Percentiles rank a stretch among this genome's conserved stretches.
Evolutionary conservation across 2,113 vertebrate species (phyloP).

Genomic region (Spizaetus ornatus): DNA sequence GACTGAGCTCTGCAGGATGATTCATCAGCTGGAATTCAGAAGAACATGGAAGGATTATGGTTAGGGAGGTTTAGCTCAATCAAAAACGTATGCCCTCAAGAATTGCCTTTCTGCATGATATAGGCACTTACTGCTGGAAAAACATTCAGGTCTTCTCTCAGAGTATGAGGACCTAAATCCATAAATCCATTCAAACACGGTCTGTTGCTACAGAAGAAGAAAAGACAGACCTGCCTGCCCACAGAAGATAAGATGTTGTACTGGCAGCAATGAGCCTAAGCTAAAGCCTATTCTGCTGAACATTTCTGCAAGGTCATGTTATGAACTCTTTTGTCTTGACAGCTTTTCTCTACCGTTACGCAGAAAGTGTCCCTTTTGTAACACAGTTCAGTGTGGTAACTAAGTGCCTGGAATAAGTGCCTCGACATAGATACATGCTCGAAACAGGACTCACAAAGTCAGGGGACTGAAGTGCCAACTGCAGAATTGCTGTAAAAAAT

Average conservation of each 20-base stretch:
- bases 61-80: background rate
- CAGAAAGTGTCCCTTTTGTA: background rate
- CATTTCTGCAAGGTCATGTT: background rate
- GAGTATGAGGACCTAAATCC: background rate
- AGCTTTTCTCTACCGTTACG: background rate
- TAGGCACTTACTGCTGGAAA: background rate
- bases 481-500: background rate
- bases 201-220: background rate
- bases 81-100: background rate
- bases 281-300: background rate
- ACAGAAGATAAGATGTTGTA: background rate
- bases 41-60: slow-evolving; percentile 26
- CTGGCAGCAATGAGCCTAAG: background rate
- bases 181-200: background rate
- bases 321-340: background rate
- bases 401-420: background rate
- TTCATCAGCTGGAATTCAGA: slow-evolving; percentile 50
- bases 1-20: background rate
- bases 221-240: background rate
- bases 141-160: background rate
- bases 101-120: background rate
- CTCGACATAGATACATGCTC: background rate
- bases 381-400: background rate
- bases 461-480: rapidly evolving
- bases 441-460: background rate